phyloP scores from a whole-genome alignment of 2,113 vertebrate species.

The Polyodon spathula region DNA sequence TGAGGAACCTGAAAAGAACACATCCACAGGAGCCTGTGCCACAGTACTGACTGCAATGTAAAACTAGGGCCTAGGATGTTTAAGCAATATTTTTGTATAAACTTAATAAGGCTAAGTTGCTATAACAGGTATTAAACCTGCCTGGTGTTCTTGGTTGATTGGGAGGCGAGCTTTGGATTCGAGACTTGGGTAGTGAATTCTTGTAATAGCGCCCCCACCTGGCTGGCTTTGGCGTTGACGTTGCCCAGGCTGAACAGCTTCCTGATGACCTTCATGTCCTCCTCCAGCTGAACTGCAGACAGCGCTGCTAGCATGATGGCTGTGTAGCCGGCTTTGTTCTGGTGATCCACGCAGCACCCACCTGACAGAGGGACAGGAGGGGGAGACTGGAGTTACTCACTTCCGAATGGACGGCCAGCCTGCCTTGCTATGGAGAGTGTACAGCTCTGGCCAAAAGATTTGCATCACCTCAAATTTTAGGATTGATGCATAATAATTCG shows the following conservation, averaged over 20 bases:
- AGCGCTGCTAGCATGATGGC: constrained; percentile 88
- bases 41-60: too few species aligned
- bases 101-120: too few species aligned
- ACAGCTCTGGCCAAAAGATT: too few species aligned
- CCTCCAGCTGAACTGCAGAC: constrained; percentile 65
- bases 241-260: constrained; percentile 79
- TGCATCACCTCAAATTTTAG: too few species aligned
- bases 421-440: background rate
- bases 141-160: background rate
- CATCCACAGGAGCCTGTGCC: too few species aligned
- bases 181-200: background rate
- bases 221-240: constrained; percentile 84
- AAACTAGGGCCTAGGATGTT: too few species aligned
- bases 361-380: too few species aligned
- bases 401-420: background rate
- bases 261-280: constrained; percentile 73
- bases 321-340: constrained; percentile 91
- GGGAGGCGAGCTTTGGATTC: too few species aligned
- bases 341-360: constrained; percentile 73
- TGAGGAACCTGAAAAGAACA: too few species aligned
- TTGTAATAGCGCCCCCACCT: constrained; percentile 48
- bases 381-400: background rate
- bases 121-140: too few species aligned
- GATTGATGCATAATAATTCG: too few species aligned
- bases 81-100: too few species aligned